Evolutionary conservation across 1,140 invertebrate species (phyloP), one percentile per base, ranked within the genome.

Genomic region (Pseudobourletiella spinata): DNA sequence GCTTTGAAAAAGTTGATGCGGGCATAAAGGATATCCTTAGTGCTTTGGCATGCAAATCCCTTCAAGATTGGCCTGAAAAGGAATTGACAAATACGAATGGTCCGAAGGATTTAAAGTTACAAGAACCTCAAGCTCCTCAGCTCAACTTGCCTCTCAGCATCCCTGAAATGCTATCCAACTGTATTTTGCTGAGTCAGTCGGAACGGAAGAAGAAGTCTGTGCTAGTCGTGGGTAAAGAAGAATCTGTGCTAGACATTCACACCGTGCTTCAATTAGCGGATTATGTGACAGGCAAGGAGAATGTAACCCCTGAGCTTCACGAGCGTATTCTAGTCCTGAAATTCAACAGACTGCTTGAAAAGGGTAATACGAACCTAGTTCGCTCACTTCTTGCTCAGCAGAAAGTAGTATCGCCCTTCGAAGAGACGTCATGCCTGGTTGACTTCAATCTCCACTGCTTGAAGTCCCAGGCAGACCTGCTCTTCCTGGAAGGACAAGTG

Each of bases 301-400:
- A 25, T 0, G 20, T 52, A 16, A 50, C 56, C 4, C 29, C 16
- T 6, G 39, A 61, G 4, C 35, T 59, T n/a, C 24, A 28, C 11
- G 57, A 57, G 11, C n/a, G 35, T 1, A 28, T 63, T 18, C 51
- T 63, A 20, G 26, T 29, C 4, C 16, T 39, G 2, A 35, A 57
- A 44, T 25, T 57, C 0, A 26, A 48, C 18, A 57, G 57, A 39
- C 52, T 67, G 30, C 25, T 67, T 2, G 54, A 67, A 39, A 15
- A 30, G 18, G 57, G 51, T 15, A 66, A 66, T 59, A 18, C 61
- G 29, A 44, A 59, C 16, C 56, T 30, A 28, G 39, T 48, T 2
- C 32, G 52, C 15, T 55, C 59, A 2, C 59, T 59, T 59, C 46
- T 66, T 1, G n/a, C 30, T 22, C 28, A 46, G 39, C 18, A 44